Percentiles rank a stretch among this genome's conserved stretches.
phyloP scores from a whole-genome alignment of 37 sponge, comb jelly and placozoan species.

The Aphrocallistes beatrix region DNA sequence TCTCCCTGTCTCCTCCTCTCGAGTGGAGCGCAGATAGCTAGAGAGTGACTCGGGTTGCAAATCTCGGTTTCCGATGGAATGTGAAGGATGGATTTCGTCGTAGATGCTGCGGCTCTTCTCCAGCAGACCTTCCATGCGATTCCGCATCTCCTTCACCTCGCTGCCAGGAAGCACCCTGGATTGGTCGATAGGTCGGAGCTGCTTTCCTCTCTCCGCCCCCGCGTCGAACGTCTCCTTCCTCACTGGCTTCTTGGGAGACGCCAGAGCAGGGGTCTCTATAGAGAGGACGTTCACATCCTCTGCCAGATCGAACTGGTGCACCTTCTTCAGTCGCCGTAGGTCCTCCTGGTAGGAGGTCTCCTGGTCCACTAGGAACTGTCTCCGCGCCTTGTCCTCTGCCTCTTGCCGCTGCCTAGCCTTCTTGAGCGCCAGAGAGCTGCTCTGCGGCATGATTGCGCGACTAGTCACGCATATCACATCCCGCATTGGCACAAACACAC shows the following conservation, averaged over 20 bases:
- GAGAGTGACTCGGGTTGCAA: conserved; percentile 1
- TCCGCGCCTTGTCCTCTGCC: not conserved
- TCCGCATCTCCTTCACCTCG: not conserved
- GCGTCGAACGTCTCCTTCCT: not conserved
- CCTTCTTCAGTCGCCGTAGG: not conserved
- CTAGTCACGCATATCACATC: conserved; percentile 22
- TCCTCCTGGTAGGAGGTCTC: not conserved
- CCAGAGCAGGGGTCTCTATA: not conserved
- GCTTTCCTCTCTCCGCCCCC: too few relatives aligned
- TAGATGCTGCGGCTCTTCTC: not conserved
- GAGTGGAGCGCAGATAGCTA: not conserved
- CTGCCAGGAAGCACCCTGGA: not conserved
- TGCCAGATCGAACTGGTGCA: not conserved
- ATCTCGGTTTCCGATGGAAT: not conserved
- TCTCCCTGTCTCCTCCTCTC: not conserved
- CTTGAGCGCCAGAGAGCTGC: not conserved
- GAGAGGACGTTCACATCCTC: not conserved
- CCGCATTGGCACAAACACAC: conserved; percentile 40
- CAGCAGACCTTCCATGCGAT: not conserved
- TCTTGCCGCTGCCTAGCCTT: not conserved
- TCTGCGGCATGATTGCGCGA: not conserved
- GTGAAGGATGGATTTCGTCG: not conserved
- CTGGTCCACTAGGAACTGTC: not conserved
- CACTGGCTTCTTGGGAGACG: not conserved
- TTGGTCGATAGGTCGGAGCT: not conserved